Evolutionary conservation across 2,797 vertebrate species (phyloP), one percentile per base, ranked within the genome.

Genomic region (Cryptoprocta ferox): DNA sequence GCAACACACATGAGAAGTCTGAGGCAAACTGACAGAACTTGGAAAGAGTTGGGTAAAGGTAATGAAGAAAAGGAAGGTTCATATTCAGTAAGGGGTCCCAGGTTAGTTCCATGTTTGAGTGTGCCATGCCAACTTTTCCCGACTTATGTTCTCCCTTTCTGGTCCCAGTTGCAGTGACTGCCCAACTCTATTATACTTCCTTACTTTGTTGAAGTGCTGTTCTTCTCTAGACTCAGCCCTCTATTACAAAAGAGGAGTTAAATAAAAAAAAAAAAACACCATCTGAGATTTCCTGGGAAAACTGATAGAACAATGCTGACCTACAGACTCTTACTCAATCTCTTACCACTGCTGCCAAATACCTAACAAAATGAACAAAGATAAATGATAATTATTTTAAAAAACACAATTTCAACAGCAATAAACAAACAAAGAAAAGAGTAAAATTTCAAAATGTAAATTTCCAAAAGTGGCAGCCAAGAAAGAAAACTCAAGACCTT

Each of bases 361-460:
- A 82, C 28, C 83, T 95, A 92, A 89, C 9, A 83, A 82, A 96
- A 93, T 78, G 45, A 95, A 85, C 45, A 75, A 96, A 73, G 42
- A 53, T 30, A 89, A 79, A 87, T 63, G n/a, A 82, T 42, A 84
- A 59, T 59, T 59, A 90, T 66, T n/a, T 50, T 39, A 0, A 32
- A 76, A 65, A 81, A 93, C 1, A 75, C 68, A 45, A 32, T 93
- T 80, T 95, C 75, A 96, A 85, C 6, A 85, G 32, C 32, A 73
- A n/a, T 70, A 94, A 87, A 39, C 16, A 92, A 83, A 89, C 42
- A 81, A 86, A 6, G 35, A 73, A 89, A 84, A 75, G 28, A 66
- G 16, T 71, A 56, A 95, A 91, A 66, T 70, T 59, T 66, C 24
- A 83, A 76, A 89, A 42, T 83, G 10, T 24, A 65, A 68, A 50